Base-by-base conservation (phyloP, 2,113 vertebrate species). In the Mellivora capensis region DNA sequence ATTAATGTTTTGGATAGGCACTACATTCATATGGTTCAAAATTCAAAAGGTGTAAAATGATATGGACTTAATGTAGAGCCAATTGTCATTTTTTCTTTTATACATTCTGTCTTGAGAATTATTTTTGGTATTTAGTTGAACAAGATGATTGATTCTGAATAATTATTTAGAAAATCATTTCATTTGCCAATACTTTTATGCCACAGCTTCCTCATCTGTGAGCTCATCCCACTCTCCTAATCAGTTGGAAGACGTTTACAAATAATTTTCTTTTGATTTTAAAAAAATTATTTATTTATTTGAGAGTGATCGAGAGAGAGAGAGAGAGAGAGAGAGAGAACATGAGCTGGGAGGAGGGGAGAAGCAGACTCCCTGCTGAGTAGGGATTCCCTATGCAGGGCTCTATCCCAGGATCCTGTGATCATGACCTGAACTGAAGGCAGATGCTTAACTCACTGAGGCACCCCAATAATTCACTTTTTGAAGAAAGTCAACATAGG, bases 111-210 rank as follows among this genome's bases (percentile, higher is more conserved):
- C 64, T 37, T 74, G 52, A 76, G 1, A 88, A 76, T 84, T 71
- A 61, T 61, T 91, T 92, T 95, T 79, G 91, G 31, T 74, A 44
- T 76, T 81, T 85, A 91, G 17, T 74, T 91, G 59, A 67, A 62
- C 44, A 82, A 69, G 49, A 86, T 87, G 17, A 25, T 31, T 54
- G 37, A 39, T 85, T 85, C 88, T 59, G 69, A 85, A 83, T 21
- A 83, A 72, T 67, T 67, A 81, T 72, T 91, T 87, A 39, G 62
- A 95, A 95, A 79, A n/a, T 91, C 34, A 42, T 83, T 87, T 94
- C 77, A 52, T 93, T 31, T 87, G 39, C 29, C n/a, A 87, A 9
- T 71, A 81, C 21, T 90, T 95, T 79, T 49, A 79, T 62, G 25
- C 54, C 8, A 81, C 9, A 90, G 0, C 92, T 90, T 96, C 86